phyloP scores from a whole-genome alignment of 2,888 invertebrate genomes.

The Papilio elwesi region DNA sequence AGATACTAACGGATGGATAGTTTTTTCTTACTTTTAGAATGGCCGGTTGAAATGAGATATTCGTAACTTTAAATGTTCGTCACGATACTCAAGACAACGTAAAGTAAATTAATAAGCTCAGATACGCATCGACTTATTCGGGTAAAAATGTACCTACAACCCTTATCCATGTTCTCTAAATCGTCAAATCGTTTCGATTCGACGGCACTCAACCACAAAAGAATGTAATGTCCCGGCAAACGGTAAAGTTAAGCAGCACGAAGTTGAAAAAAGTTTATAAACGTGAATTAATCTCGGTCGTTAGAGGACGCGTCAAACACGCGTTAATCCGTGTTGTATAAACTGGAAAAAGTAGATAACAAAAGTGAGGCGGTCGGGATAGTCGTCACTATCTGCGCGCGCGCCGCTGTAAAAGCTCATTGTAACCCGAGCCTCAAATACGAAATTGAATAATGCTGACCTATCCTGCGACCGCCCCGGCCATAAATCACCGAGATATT shows the following conservation, averaged over 20 bases:
- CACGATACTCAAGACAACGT: too few species aligned
- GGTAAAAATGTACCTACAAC: neutral
- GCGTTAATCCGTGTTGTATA: slow-evolving; percentile 64
- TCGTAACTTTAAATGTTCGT: too few species aligned
- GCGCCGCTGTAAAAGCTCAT: slow-evolving; percentile 79
- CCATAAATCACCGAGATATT: slow-evolving; percentile 84
- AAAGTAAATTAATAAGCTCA: neutral
- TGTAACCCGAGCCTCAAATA: slow-evolving; percentile 83
- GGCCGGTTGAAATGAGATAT: too few species aligned
- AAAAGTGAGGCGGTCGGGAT: slow-evolving; percentile 64
- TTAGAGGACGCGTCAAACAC: slow-evolving; percentile 52
- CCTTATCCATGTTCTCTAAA: neutral
- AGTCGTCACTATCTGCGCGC: slow-evolving; percentile 73
- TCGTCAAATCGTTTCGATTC: slow-evolving; percentile 7
- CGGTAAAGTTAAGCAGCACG: slow-evolving; percentile 18
- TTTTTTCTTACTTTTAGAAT: too few species aligned
- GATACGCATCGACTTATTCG: neutral
- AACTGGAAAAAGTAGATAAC: slow-evolving; percentile 67
- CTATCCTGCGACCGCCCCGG: slow-evolving; percentile 83
- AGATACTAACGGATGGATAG: too few species aligned
- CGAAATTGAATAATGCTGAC: slow-evolving; percentile 85
- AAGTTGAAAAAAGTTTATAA: slow-evolving; percentile 40
- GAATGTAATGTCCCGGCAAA: slow-evolving; percentile 19
- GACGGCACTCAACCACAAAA: neutral
- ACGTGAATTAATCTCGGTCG: slow-evolving; percentile 40